Conservation (phyloP, 2,113 vertebrate genomes). For the Paedocypris sp. region DNA sequence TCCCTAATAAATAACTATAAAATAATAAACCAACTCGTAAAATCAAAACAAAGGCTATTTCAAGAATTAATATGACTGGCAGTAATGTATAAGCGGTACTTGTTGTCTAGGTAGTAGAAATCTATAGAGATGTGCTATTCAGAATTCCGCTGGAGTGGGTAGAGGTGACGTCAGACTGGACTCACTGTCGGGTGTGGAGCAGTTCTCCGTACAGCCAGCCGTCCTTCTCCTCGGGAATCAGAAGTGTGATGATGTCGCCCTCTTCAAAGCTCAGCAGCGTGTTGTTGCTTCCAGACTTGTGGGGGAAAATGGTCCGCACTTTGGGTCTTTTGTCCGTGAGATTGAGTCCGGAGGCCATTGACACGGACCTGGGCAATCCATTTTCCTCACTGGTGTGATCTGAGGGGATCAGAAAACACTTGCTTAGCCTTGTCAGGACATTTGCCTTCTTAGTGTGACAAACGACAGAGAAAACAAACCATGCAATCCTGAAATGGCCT, state of each 20-base stretch:
- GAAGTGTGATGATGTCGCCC: conserved; percentile 77
- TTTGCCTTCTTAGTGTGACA: no score
- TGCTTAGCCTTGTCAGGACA: no score
- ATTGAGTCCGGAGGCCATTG: conserved; percentile 82
- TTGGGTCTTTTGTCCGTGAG: conserved; percentile 76
- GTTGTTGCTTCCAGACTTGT: conserved; percentile 70
- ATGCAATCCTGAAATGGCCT: no score
- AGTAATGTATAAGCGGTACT: no score
- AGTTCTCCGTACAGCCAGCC: conserved; percentile 95
- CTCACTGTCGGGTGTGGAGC: conserved; percentile 74
- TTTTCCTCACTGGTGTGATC: conserved; percentile 53
- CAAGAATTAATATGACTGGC: no score
- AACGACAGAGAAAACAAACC: no score
- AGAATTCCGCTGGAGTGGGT: background rate
- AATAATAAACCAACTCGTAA: no score
- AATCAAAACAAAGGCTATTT: no score
- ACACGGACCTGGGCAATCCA: conserved; percentile 70
- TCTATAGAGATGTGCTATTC: background rate
- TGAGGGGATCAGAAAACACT: background rate
- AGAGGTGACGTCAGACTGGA: background rate
- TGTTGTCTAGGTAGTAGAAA: no score
- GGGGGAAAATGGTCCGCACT: conserved; percentile 88
- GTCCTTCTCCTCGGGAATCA: conserved; percentile 84
- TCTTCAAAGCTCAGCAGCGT: conserved; percentile 85
- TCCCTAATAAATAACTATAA: no score